These are phyloP conservation scores for Pachyseris speciosa DNA, from an alignment of 64 coral and sea anemone genomes.

Conservation along the genomic window DNA sequence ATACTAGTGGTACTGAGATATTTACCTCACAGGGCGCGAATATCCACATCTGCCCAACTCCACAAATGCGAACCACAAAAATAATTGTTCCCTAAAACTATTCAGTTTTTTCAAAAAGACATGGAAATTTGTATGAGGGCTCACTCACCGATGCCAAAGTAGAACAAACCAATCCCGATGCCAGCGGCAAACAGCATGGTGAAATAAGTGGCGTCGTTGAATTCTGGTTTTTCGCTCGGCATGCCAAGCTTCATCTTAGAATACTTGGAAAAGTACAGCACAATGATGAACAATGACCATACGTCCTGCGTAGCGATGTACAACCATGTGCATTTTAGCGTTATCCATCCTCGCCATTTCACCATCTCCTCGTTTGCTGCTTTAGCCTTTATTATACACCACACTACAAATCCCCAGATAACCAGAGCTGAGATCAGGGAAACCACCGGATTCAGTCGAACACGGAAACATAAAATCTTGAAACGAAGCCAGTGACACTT, in stretches of 20 bases:
- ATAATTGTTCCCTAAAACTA: too few relatives aligned
- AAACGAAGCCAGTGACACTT: conserved; percentile 35
- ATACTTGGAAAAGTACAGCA: conserved; percentile 70
- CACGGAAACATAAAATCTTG: not conserved
- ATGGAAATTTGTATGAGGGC: too few relatives aligned
- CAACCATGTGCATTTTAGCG: conserved; percentile 51
- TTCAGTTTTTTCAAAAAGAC: not conserved
- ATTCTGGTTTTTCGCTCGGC: conserved; percentile 63
- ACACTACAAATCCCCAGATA: conserved; percentile 73
- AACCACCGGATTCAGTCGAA: conserved; percentile 80
- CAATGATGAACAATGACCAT: conserved; percentile 53
- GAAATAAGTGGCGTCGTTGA: conserved; percentile 63
- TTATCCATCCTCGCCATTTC: conserved; percentile 66
- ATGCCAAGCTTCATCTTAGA: conserved; percentile 62
- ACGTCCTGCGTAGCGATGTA: conserved; percentile 66
- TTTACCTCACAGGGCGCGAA: too few relatives aligned
- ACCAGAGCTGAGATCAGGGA: conserved; percentile 69
- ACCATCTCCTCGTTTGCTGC: conserved; percentile 6
- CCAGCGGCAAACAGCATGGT: conserved; percentile 79
- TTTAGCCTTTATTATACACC: conserved; percentile 17
- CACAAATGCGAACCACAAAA: too few relatives aligned
- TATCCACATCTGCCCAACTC: too few relatives aligned
- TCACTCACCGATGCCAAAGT: conserved; percentile 56
- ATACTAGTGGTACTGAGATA: too few relatives aligned
- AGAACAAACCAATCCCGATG: conserved; percentile 72